A percentile compares a stretch with the other conserved stretches of the same genome.
These are phyloP conservation scores for Dione vanillae DNA, from an alignment of 2,888 invertebrate genomes.

Conservation along the genomic window DNA sequence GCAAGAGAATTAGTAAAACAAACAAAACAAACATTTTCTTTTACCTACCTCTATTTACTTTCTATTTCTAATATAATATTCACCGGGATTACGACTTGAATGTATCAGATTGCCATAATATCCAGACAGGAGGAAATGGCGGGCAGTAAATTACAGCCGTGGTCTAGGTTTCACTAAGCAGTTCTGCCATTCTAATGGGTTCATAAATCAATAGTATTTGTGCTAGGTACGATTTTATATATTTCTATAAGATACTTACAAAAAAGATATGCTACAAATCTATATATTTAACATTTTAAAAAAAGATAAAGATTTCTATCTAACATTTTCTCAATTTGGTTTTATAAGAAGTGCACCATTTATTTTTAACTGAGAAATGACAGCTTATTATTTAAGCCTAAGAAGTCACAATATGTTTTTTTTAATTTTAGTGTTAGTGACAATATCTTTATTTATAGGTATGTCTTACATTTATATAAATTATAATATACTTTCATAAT, in stretches of 20 bases:
- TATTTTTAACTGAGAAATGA: not conserved
- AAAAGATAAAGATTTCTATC: not conserved
- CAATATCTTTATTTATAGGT: too few species aligned
- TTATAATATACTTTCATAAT: not conserved
- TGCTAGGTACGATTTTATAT: conserved; percentile 9
- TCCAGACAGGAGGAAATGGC: conserved; percentile 48
- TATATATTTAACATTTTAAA: not conserved
- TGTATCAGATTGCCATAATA: conserved; percentile 48
- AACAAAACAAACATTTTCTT: conserved; percentile 7
- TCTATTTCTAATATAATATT: conserved; percentile 42
- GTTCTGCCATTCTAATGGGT: conserved; percentile 44
- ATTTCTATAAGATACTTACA: not conserved
- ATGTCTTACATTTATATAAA: too few species aligned
- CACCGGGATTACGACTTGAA: conserved; percentile 39
- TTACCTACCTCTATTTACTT: not conserved
- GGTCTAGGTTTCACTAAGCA: conserved; percentile 47
- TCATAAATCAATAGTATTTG: conserved; percentile 47
- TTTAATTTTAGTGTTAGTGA: too few species aligned
- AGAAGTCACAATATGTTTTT: too few species aligned
- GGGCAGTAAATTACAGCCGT: conserved; percentile 46
- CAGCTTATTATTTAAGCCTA: too few species aligned
- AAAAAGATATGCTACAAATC: not conserved
- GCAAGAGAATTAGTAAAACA: not conserved
- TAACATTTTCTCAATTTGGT: not conserved
- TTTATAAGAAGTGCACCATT: not conserved